A percentile compares a stretch with the other conserved stretches of the same genome.
Evolutionary conservation across 2,888 invertebrate species (phyloP).

Genomic region (Drosophila emarginata): DNA sequence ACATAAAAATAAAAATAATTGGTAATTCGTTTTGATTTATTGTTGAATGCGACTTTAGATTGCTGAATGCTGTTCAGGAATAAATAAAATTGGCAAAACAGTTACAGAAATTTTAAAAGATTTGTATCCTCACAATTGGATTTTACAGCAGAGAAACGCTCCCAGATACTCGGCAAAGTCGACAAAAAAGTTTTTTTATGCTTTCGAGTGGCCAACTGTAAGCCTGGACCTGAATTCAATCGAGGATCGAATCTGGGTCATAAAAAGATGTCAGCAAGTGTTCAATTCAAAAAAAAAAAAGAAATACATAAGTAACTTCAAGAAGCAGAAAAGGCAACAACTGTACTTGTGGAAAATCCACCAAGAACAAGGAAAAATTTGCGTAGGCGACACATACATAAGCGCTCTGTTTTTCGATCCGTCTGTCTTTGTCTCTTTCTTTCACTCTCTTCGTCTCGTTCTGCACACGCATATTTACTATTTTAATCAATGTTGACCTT

Average conservation of each 20-base stretch:
- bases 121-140: too few relatives aligned
- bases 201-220: too few relatives aligned
- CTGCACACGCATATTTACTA: slow-evolving; percentile 6
- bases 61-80: too few relatives aligned
- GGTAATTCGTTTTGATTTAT: too few relatives aligned
- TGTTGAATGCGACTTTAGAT: too few relatives aligned
- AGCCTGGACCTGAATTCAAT: too few relatives aligned
- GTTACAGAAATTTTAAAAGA: too few relatives aligned
- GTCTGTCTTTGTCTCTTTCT: not conserved
- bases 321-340: slow-evolving; percentile 15
- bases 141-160: too few relatives aligned
- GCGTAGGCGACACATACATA: slow-evolving; percentile 27
- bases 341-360: slow-evolving; percentile 58
- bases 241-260: slow-evolving; percentile 54
- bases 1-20: too few relatives aligned
- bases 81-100: too few relatives aligned
- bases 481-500: slow-evolving; percentile 19
- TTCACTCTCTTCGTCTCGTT: not conserved
- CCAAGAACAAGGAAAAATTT: slow-evolving; percentile 26
- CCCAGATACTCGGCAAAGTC: too few relatives aligned
- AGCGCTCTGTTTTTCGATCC: not conserved
- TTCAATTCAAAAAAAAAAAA: slow-evolving; percentile 28
- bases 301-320: slow-evolving; percentile 14
- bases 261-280: slow-evolving; percentile 23
- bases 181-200: too few relatives aligned